Conservation (phyloP, 2,888 invertebrate genomes). For the Polydrusus pterygomalis region DNA sequence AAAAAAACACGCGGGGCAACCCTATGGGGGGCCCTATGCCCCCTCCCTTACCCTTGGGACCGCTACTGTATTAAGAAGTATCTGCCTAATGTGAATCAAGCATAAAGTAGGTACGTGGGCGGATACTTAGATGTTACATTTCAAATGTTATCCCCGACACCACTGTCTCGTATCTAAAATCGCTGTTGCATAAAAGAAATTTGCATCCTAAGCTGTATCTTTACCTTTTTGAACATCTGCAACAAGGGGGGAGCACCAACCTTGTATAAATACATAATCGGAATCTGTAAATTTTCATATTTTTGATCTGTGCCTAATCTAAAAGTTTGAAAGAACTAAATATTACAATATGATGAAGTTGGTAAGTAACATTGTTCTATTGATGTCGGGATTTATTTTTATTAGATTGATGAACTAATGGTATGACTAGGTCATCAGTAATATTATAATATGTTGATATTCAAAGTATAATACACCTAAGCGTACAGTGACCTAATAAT, state of each 20-base stretch:
- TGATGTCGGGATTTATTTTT: not conserved
- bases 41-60: too few relatives aligned
- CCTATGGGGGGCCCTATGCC: too few relatives aligned
- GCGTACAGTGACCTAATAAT: too few relatives aligned
- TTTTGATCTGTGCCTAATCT: slow-evolving; percentile 30
- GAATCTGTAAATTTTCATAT: slow-evolving; percentile 29
- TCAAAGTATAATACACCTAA: too few relatives aligned
- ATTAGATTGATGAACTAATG: too few relatives aligned
- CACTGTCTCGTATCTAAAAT: slow-evolving; percentile 28
- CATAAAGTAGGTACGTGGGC: slow-evolving; percentile 19
- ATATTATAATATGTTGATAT: too few relatives aligned
- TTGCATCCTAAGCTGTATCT: slow-evolving; percentile 42
- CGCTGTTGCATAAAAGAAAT: slow-evolving; percentile 50
- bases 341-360: slow-evolving; percentile 38
- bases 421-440: too few relatives aligned
- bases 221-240: slow-evolving; percentile 22
- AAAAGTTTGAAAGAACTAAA: slow-evolving; percentile 26
- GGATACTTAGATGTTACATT: not conserved
- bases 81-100: not conserved
- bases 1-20: too few relatives aligned
- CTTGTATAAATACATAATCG: slow-evolving; percentile 47
- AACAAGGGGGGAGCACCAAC: slow-evolving; percentile 47
- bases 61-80: too few relatives aligned
- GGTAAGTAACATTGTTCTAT: slow-evolving; percentile 34
- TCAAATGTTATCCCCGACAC: slow-evolving; percentile 26